Evolutionary conservation across 2,797 vertebrate species (phyloP), one percentile per base, ranked within the genome.

Genomic region (Amazonetta brasiliensis): DNA sequence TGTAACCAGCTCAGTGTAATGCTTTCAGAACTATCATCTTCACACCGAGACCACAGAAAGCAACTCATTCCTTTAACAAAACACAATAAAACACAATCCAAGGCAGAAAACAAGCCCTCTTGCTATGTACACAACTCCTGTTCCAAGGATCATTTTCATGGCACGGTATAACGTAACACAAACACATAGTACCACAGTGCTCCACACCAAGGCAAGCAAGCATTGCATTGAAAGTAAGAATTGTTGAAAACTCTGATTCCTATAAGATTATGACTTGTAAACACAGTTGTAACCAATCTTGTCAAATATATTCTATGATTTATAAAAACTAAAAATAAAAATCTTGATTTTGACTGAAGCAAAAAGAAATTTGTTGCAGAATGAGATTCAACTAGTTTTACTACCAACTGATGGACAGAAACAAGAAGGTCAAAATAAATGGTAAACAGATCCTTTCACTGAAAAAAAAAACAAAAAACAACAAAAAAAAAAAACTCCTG

Each of bases 401-500:
- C 46, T 25, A 62, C 12, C 5, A 75, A n/a, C 20, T 63, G 63
- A 59, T 15, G 79, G 56, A 83, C 6, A 69, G 52, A 91, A 89
- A 67, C 5, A 59, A 59, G 67, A 87, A 69, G 16, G 37, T 76
- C 63, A 67, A 89, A 89, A 81, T 62, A 90, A 84, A 84, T 59
- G 39, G 30, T 4, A 33, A 14, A 83, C 59, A 89, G 25, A 37
- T 19, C 6, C 48, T 74, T 37, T 82, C 28, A 50, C 25, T 76
- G 63, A 78, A 78, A 37, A 68, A 84, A 87, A 41, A 78, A 78
- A 37, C 64, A 84, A 87, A 78, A 78, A 37, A 68, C n/a, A n/a
- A n/a, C n/a, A n/a, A n/a, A 87, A 87, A 78, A 78, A 37, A 68
- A 87, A 87, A 23, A 50, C n/a, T n/a, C n/a, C n/a, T n/a, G 62